phyloP scores from a whole-genome alignment of 2,888 invertebrate genomes.

The Nomada ruficornis region DNA sequence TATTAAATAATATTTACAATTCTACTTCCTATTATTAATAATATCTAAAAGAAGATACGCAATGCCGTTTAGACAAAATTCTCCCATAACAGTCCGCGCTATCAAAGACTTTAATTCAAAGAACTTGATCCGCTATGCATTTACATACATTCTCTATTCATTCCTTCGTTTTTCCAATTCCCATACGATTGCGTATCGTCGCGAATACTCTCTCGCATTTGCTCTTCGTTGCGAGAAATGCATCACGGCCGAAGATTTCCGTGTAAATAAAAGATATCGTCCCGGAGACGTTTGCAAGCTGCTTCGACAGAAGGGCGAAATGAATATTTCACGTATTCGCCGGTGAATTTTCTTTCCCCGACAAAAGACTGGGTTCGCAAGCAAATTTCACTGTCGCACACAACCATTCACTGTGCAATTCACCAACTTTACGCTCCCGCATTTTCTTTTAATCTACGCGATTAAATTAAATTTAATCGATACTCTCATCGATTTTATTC shows the following conservation, averaged over 20 bases:
- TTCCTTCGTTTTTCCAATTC: neutral
- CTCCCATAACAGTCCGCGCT: too few relatives aligned
- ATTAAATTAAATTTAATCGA: too few relatives aligned
- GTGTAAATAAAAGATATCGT: constrained; percentile 39
- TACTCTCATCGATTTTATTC: neutral
- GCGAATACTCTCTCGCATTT: constrained; percentile 11
- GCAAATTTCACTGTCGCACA: neutral
- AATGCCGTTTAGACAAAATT: too few relatives aligned
- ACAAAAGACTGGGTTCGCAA: neutral
- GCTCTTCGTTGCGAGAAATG: neutral
- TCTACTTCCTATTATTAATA: too few relatives aligned
- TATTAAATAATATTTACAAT: too few relatives aligned
- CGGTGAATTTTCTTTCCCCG: constrained; percentile 8
- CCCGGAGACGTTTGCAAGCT: constrained; percentile 5
- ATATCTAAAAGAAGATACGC: too few relatives aligned
- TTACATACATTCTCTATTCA: too few relatives aligned
- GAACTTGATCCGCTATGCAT: neutral
- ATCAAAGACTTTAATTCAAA: neutral
- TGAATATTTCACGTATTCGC: constrained; percentile 35
- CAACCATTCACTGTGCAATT: neutral
- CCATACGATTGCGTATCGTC: neutral
- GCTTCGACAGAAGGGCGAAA: neutral
- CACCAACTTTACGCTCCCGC: neutral
- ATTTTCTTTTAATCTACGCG: too few relatives aligned
- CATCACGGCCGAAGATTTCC: constrained; percentile 20